These are phyloP conservation scores for Xanthorhoe spadicearia DNA, from an alignment of 2,888 invertebrate genomes.

Conservation along the genomic window DNA sequence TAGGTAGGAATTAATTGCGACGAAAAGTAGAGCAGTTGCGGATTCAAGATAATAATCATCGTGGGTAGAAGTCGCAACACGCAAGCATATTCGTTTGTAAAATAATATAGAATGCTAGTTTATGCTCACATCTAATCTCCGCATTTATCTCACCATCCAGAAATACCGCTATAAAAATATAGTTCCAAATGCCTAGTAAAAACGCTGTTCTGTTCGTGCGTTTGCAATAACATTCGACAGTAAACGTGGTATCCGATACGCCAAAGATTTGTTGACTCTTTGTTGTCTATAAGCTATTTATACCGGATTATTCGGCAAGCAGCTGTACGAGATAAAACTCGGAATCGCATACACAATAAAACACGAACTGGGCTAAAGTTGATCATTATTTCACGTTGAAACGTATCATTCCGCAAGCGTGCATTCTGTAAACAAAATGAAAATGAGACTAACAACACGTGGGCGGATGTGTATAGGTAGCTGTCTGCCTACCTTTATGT, in stretches of 20 bases:
- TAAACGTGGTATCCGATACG: constrained; percentile 49
- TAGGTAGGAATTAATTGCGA: constrained; percentile 2
- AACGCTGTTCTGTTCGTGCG: constrained; percentile 39
- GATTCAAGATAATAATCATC: constrained; percentile 27
- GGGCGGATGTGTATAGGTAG: constrained; percentile 62
- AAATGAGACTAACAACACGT: constrained; percentile 61
- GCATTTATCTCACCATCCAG: constrained; percentile 29
- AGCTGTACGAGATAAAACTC: constrained; percentile 77
- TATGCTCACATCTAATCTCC: constrained; percentile 29
- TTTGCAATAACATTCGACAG: constrained; percentile 54
- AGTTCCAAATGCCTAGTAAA: constrained; percentile 52
- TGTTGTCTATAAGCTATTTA: constrained; percentile 78
- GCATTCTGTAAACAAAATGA: constrained; percentile 76
- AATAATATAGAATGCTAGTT: constrained; percentile 24
- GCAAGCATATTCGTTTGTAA: constrained; percentile 22
- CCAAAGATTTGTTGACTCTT: constrained; percentile 64
- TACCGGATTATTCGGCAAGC: constrained; percentile 77
- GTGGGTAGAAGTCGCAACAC: constrained; percentile 30
- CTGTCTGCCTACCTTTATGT: too few relatives aligned
- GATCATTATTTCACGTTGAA: constrained; percentile 74
- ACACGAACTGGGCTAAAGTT: constrained; percentile 69
- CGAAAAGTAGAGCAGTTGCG: constrained; percentile 24
- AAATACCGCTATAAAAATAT: constrained; percentile 46
- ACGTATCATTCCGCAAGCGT: constrained; percentile 72
- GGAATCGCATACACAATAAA: constrained; percentile 74